Conservation (phyloP, 2,888 invertebrate genomes). For the Stenichneumon culpator region DNA sequence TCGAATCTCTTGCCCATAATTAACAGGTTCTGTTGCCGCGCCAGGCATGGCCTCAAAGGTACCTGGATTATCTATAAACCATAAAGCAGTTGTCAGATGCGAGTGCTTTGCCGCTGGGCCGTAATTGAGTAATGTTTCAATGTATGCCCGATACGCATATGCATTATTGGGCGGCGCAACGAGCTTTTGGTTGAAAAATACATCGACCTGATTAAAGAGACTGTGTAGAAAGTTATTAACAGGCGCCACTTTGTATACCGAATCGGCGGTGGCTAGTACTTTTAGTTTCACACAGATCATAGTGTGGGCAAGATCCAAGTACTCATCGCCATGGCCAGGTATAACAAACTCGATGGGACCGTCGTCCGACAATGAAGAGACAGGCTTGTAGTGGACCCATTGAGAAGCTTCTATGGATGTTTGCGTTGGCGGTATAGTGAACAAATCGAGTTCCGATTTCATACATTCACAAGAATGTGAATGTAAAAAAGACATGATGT, state of each 20-base stretch:
- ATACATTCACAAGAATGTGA: too few relatives aligned
- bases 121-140: slow-evolving; percentile 71
- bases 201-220: slow-evolving; percentile 69
- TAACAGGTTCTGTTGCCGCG: not conserved
- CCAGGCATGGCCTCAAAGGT: slow-evolving; percentile 47
- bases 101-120: slow-evolving; percentile 62
- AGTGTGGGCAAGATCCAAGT: slow-evolving; percentile 71
- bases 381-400: too few relatives aligned
- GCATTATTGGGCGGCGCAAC: slow-evolving; percentile 70
- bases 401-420: too few relatives aligned
- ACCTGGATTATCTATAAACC: not conserved
- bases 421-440: too few relatives aligned
- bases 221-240: slow-evolving; percentile 59
- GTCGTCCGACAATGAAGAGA: too few relatives aligned
- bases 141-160: slow-evolving; percentile 69
- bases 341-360: too few relatives aligned
- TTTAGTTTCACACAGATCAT: slow-evolving; percentile 41
- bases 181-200: slow-evolving; percentile 72
- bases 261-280: not conserved
- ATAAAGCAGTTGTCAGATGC: slow-evolving; percentile 66
- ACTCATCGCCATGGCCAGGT: slow-evolving; percentile 71
- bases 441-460: too few relatives aligned
- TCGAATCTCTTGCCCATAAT: slow-evolving; percentile 13
- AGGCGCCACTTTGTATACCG: slow-evolving; percentile 51
- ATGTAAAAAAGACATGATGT: too few relatives aligned